Percentiles rank a stretch among this genome's conserved stretches.
Conservation (phyloP, 2,113 vertebrate genomes). For the Sinocyclocheilus rhinocerous region DNA sequence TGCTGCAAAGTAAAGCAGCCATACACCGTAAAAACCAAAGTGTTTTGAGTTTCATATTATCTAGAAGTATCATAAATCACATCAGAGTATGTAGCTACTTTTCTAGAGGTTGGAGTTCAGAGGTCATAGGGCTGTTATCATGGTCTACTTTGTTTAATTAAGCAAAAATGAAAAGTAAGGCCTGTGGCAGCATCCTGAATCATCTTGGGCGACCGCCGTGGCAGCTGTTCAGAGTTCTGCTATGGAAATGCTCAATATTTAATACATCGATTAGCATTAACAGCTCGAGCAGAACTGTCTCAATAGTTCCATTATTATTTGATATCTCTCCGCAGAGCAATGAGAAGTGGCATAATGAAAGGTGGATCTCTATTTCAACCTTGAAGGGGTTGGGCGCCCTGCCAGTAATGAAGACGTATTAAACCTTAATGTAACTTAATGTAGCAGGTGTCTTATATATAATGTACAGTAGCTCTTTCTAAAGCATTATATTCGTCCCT, state of each 20-base stretch:
- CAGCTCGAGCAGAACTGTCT: conserved; percentile 72
- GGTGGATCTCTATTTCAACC: conserved; percentile 94
- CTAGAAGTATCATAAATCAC: conserved; percentile 12
- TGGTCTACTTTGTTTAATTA: conserved; percentile 75
- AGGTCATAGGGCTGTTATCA: conserved; percentile 65
- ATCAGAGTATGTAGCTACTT: not conserved
- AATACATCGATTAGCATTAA: conserved; percentile 80
- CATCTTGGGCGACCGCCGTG: conserved; percentile 60
- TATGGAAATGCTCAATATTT: conserved; percentile 80
- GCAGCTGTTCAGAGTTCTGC: conserved; percentile 70
- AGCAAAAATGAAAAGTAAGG: conserved; percentile 53
- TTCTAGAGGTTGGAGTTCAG: conserved; percentile 47
- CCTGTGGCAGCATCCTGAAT: conserved; percentile 48
- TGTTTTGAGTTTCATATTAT: not conserved
- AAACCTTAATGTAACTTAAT: conserved; percentile 99
- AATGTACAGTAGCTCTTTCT: conserved; percentile 99
- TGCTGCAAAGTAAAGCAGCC: not conserved
- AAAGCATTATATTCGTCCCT: conserved; percentile 99
- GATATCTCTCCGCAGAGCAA: conserved; percentile 73
- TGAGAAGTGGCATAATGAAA: conserved; percentile 78
- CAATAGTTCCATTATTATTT: conserved; percentile 78
- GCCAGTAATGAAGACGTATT: conserved; percentile 99
- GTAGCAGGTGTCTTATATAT: conserved; percentile 99
- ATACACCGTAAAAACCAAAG: not conserved
- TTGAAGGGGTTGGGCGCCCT: conserved; percentile 93